Evolutionary conservation across 1,140 invertebrate species (phyloP).

Genomic region (Hylaeus volcanicus): DNA sequence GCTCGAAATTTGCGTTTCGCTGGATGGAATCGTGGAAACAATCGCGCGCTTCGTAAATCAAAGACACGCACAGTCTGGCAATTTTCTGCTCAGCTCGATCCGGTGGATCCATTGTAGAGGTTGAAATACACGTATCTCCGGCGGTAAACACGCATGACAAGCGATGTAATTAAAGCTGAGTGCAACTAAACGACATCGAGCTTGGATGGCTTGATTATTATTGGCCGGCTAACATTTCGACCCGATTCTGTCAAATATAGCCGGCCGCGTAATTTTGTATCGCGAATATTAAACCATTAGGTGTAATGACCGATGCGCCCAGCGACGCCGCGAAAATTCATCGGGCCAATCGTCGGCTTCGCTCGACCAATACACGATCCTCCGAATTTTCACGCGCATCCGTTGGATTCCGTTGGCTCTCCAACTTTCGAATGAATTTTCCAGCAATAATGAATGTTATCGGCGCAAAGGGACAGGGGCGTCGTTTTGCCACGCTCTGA

Average conservation of each 20-base stretch:
- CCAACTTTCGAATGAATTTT: constrained; percentile 56
- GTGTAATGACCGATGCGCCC: constrained; percentile 55
- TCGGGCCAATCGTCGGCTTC: constrained; percentile 49
- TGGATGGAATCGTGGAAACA: background rate
- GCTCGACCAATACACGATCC: constrained; percentile 17
- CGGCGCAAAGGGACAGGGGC: background rate
- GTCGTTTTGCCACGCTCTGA: background rate
- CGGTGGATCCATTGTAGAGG: constrained; percentile 23
- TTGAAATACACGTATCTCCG: constrained; percentile 52
- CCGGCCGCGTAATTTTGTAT: constrained; percentile 62
- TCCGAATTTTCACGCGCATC: constrained; percentile 9
- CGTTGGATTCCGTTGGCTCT: constrained; percentile 35
- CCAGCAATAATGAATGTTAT: constrained; percentile 26
- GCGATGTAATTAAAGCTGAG: constrained; percentile 66
- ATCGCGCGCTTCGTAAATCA: constrained; percentile 24
- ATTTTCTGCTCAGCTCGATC: constrained; percentile 12
- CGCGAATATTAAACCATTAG: constrained; percentile 65
- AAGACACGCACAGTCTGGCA: constrained; percentile 1
- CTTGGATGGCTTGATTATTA: constrained; percentile 64
- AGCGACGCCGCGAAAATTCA: constrained; percentile 54
- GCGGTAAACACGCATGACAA: constrained; percentile 64
- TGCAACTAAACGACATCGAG: constrained; percentile 58
- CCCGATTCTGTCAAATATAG: constrained; percentile 61
- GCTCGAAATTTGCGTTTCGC: too few relatives aligned
- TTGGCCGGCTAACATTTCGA: constrained; percentile 62